These are phyloP conservation scores for Dipodomys spectabilis DNA, from an alignment of 2,113 vertebrate species.

Conservation along the genomic window DNA sequence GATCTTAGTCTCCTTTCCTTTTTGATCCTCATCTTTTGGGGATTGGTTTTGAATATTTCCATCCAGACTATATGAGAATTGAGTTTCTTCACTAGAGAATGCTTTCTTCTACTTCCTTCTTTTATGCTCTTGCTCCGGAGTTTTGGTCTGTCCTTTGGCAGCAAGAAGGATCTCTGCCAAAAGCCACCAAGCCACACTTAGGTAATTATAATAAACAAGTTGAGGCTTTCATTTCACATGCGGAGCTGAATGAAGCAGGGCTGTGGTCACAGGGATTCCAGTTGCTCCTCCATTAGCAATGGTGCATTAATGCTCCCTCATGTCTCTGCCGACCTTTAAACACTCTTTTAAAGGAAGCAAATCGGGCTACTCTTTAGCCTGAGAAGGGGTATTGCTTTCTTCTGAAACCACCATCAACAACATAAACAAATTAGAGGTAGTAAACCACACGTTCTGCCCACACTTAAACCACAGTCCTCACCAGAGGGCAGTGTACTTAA, in stretches of 20 bases:
- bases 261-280: slow-evolving; percentile 59
- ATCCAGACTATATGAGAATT: neutral
- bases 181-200: slow-evolving; percentile 77
- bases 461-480: slow-evolving; percentile 81
- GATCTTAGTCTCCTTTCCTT: slow-evolving; percentile 11
- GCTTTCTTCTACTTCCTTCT: neutral
- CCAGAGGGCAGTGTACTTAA: slow-evolving; percentile 85
- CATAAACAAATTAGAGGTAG: slow-evolving; percentile 80
- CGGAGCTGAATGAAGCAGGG: slow-evolving; percentile 34
- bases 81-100: slow-evolving; percentile 20
- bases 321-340: slow-evolving; percentile 57
- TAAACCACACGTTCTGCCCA: slow-evolving; percentile 81
- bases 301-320: slow-evolving; percentile 66
- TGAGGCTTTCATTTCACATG: slow-evolving; percentile 57
- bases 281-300: slow-evolving; percentile 33
- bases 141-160: slow-evolving; percentile 66
- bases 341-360: slow-evolving; percentile 57
- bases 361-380: slow-evolving; percentile 63
- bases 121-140: slow-evolving; percentile 43
- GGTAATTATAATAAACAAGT: slow-evolving; percentile 76
- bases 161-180: slow-evolving; percentile 66
- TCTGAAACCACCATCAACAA: slow-evolving; percentile 80
- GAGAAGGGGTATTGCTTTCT: slow-evolving; percentile 70
- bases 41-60: slow-evolving; percentile 18
- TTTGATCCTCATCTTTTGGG: slow-evolving; percentile 33